These are phyloP conservation scores for Elaphurus davidianus DNA, from an alignment of 2,113 vertebrate species.

Conservation along the genomic window DNA sequence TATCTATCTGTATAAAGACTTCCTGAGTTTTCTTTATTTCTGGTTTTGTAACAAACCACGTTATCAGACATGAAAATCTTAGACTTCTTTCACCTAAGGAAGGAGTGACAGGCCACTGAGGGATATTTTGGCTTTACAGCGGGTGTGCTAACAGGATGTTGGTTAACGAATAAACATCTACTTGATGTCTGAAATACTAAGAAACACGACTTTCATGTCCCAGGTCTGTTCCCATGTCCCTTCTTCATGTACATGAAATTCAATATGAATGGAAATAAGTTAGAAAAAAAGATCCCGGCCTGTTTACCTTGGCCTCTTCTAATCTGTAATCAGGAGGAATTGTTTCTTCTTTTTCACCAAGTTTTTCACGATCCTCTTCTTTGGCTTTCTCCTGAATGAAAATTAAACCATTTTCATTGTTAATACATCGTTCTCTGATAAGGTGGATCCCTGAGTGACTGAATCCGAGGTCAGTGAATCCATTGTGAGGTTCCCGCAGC, in stretches of 20 bases:
- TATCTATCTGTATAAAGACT: not conserved
- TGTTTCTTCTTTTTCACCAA: constrained; percentile 84
- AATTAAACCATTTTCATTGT: not conserved
- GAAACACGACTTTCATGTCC: not conserved
- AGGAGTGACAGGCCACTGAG: not conserved
- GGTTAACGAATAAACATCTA: not conserved
- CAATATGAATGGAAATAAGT: not conserved
- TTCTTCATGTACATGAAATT: not conserved
- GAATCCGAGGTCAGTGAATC: not conserved
- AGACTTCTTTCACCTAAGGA: not conserved
- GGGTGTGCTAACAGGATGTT: not conserved
- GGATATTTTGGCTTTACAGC: not conserved
- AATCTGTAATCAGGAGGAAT: constrained; percentile 83
- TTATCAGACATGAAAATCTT: not conserved
- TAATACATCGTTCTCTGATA: not conserved
- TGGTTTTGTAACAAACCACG: not conserved
- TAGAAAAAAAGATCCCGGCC: not conserved
- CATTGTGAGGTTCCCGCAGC: not conserved
- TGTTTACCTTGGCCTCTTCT: constrained; percentile 78
- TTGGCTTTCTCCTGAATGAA: constrained; percentile 78
- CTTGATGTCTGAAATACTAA: not conserved
- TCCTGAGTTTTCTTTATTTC: not conserved
- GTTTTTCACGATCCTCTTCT: constrained; percentile 77
- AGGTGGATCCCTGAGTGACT: not conserved
- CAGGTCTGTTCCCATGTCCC: not conserved